Evolutionary conservation across 2,888 invertebrate species (phyloP).

Genomic region (Nematopogon swammerdamellus): DNA sequence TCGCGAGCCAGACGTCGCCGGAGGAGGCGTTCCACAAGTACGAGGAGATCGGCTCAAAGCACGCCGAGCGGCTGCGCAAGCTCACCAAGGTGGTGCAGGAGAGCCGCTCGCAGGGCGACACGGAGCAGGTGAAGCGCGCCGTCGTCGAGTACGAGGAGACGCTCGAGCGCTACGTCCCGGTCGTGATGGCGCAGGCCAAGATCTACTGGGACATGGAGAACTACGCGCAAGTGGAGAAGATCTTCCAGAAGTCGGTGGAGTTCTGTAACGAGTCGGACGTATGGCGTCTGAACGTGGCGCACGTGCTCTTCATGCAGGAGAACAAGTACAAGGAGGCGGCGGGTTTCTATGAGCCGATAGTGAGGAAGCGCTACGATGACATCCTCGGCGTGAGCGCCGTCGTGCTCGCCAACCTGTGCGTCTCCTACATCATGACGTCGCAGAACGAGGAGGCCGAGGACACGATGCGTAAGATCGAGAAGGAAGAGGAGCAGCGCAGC

Average conservation of each 20-base stretch:
- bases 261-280: constrained; percentile 97
- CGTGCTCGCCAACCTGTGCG: constrained; percentile 96
- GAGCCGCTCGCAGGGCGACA: constrained; percentile 83
- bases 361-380: constrained; percentile 92
- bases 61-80: constrained; percentile 86
- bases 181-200: constrained; percentile 99
- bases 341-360: constrained; percentile 96
- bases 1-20: constrained; percentile 95
- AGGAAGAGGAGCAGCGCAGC: constrained; percentile 91
- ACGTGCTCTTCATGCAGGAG: constrained; percentile 98
- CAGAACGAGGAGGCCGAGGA: constrained; percentile 99
- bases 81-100: constrained; percentile 94
- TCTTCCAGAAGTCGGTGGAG: constrained; percentile 95
- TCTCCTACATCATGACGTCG: constrained; percentile 98
- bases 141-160: constrained; percentile 90
- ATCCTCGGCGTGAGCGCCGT: constrained; percentile 96
- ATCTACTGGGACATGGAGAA: constrained; percentile 98
- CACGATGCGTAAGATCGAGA: constrained; percentile 97
- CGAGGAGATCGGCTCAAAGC: constrained; percentile 88
- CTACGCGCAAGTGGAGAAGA: constrained; percentile 93
- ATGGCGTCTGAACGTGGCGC: constrained; percentile 98
- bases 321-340: constrained; percentile 98
- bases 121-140: constrained; percentile 83
- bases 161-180: constrained; percentile 90
- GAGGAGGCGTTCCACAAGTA: constrained; percentile 95